These are phyloP conservation scores for Limnephilus rhombicus DNA, from an alignment of 2,888 invertebrate species.

Conservation along the genomic window DNA sequence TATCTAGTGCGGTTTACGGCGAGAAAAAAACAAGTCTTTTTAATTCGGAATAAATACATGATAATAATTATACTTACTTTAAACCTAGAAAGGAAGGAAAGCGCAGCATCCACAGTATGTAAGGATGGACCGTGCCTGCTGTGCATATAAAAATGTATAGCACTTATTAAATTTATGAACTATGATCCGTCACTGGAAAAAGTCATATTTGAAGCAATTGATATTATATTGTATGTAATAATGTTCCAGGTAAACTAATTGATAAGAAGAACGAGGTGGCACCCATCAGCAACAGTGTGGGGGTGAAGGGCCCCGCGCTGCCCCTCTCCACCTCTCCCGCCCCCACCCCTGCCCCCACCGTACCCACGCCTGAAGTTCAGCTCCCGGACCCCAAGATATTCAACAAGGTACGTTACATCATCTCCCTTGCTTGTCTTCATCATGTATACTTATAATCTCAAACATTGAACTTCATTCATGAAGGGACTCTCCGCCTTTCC, in stretches of 20 bases:
- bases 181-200: too few species aligned
- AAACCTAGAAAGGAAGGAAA: too few species aligned
- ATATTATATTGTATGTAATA: neutral
- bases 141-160: too few species aligned
- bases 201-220: neutral
- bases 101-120: too few species aligned
- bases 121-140: too few species aligned
- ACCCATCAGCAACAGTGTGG: constrained; percentile 70
- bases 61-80: too few species aligned
- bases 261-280: constrained; percentile 80
- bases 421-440: neutral
- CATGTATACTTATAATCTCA: neutral
- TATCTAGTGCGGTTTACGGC: too few species aligned
- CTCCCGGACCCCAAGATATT: constrained; percentile 58
- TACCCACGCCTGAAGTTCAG: constrained; percentile 50
- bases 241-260: constrained; percentile 80
- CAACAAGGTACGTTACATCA: constrained; percentile 51
- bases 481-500: neutral
- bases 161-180: too few species aligned
- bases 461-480: neutral
- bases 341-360: constrained; percentile 15
- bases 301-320: constrained; percentile 72
- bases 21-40: too few species aligned
- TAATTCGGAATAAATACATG: too few species aligned
- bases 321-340: constrained; percentile 44